These are phyloP conservation scores for Toxostoma redivivum DNA, from an alignment of 2,113 vertebrate species.

Conservation along the genomic window DNA sequence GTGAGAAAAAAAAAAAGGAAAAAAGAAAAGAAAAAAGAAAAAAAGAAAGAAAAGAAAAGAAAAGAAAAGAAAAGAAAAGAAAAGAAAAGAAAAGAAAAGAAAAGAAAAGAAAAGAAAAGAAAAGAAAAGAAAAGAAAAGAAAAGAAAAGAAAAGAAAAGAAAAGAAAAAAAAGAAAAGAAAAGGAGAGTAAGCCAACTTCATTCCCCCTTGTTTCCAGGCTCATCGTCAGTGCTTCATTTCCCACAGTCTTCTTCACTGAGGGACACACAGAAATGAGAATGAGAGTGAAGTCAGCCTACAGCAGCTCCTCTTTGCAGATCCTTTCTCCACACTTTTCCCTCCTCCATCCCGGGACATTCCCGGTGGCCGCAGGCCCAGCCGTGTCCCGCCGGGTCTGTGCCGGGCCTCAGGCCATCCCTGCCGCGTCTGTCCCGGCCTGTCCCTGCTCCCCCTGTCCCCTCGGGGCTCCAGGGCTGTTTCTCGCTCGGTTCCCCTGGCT, in stretches of 20 bases:
- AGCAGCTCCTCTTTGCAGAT: rapidly evolving
- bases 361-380: rapidly evolving
- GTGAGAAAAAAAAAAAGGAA: neutral
- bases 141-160: neutral
- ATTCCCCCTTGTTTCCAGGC: neutral
- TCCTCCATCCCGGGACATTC: rapidly evolving
- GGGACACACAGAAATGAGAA: rapidly evolving
- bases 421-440: neutral
- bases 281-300: rapidly evolving
- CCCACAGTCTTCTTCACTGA: too few species aligned
- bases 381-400: rapidly evolving
- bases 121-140: neutral
- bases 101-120: neutral
- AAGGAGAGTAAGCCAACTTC: too few species aligned
- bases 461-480: neutral
- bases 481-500: neutral
- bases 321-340: too few species aligned
- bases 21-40: neutral
- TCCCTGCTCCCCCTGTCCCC: neutral
- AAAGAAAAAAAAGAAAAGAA: neutral
- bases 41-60: neutral
- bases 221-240: neutral
- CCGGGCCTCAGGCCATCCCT: neutral
- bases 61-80: too few species aligned
- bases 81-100: neutral